Evolutionary conservation across 2,888 invertebrate species (phyloP), one percentile per base, ranked within the genome.

Genomic region (Drosophila kanekoi): DNA sequence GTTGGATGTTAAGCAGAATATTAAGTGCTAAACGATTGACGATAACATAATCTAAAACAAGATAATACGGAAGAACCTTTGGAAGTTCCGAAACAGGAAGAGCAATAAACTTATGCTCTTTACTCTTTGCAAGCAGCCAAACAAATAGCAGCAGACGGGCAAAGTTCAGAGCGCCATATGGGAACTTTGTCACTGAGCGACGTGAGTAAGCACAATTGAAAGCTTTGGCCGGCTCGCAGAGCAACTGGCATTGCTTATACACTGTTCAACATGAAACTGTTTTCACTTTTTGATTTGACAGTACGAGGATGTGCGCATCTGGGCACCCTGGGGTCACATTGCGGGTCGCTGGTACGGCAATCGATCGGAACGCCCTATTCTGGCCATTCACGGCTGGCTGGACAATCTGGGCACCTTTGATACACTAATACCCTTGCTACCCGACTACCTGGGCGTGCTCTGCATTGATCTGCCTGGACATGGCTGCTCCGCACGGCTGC

Each of bases 371-470:
- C 93, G 94, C 54, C 96, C 96, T 1, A 93, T 96, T 37, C 87
- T 96, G 45, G 94, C 95, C 0, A 79, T 96, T 0, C 96, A 96
- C 87, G 96, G 96, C 0, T 96, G 96, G 95, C 94, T 95, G 91
- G 96, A 96, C 91, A 96, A 96, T 87, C 94, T 95, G 23, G 95
- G 95, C 23, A 94, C 95, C 0, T 96, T 95, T 93, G 95, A 96
- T 87, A 93, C 93, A 0, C 87, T 96, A 47, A 93, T 94, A 28
- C 95, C 95, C 0, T 89, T 94, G 59, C 89, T 96, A 47, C 92
- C 93, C 13, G 84, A 92, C 38, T 89, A 93, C 41, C 73, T 92
- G 1, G 92, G 94, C 4, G 92, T 94, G 43, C 89, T 96, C 9
- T 94, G 95, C 0, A 91, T 95, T 13, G 95, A 95, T 90, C 92